phyloP scores from a whole-genome alignment of 2,113 vertebrate genomes.

The Oryctolagus cuniculus region mOryCun1.1 NC_091443.1:106503001-106503500 shows the following conservation, averaged over 20 bases:
- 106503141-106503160: background rate
- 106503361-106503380: too few relatives aligned
- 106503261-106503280: too few relatives aligned
- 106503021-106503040: slow-evolving; percentile 49
- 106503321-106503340: too few relatives aligned
- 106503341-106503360: too few relatives aligned
- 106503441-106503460: too few relatives aligned
- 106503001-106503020: background rate
- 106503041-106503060: slow-evolving; percentile 38
- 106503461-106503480: too few relatives aligned
- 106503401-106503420: too few relatives aligned
- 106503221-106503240: background rate
- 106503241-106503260: background rate
- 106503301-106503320: too few relatives aligned
- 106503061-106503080: slow-evolving; percentile 26
- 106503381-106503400: too few relatives aligned
- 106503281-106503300: too few relatives aligned
- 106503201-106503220: background rate
- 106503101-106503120: background rate
- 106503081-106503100: slow-evolving; percentile 36
- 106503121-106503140: background rate
- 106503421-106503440: too few relatives aligned
- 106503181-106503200: background rate
- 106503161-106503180: slow-evolving; percentile 31
- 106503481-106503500: too few relatives aligned